Evolutionary conservation across 2,113 vertebrate species (phyloP).

Genomic region (Nibea coibor): DNA sequence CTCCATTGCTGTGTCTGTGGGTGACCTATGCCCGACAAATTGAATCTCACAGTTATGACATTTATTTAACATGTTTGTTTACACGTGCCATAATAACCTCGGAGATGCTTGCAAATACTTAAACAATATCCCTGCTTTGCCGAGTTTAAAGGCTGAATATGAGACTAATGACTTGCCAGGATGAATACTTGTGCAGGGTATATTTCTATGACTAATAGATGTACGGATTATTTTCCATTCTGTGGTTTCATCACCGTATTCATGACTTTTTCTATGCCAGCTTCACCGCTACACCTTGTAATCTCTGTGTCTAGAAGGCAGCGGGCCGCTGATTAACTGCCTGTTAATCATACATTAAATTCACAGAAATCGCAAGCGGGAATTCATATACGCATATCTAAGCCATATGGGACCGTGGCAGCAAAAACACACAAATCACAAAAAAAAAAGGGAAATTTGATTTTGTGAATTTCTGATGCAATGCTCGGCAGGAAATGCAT

Average conservation of each 20-base stretch:
- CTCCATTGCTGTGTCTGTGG: not conserved
- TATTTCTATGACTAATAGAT: not conserved
- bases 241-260: not conserved
- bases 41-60: slow-evolving; percentile 8
- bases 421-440: not conserved
- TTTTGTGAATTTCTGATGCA: not conserved
- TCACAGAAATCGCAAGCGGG: slow-evolving; percentile 1
- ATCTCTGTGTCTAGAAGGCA: slow-evolving; percentile 8
- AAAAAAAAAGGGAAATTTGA: not conserved
- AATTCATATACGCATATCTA: not conserved
- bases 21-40: slow-evolving; percentile 28
- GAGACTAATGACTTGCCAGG: not conserved
- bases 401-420: not conserved
- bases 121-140: not conserved
- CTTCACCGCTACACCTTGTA: not conserved
- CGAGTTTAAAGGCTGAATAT: not conserved
- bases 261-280: not conserved
- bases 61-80: slow-evolving; percentile 26
- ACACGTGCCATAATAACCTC: not conserved
- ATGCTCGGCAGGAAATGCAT: not conserved
- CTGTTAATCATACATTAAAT: slow-evolving; percentile 4
- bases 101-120: not conserved
- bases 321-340: slow-evolving; percentile 9
- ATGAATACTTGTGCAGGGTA: not conserved
- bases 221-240: not conserved